Evolutionary conservation across 2,113 vertebrate genomes (phyloP), one percentile per base, ranked within the genome.

Genomic region (Dicerorhinus sumatrensis): DNA sequence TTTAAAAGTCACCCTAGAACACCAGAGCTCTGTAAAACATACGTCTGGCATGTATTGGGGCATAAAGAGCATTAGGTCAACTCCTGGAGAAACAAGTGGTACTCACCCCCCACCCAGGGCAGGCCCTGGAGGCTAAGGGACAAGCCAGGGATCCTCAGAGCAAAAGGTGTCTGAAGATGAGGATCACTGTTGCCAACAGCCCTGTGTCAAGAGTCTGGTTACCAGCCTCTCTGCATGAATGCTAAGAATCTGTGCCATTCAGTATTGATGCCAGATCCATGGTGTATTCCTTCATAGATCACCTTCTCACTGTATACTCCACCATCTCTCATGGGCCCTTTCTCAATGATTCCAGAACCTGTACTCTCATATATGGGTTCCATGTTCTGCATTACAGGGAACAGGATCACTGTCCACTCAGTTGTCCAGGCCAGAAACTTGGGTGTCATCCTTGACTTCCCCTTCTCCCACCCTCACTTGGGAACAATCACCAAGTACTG

Each of bases 1-100:
- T 96, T 85, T n/a, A 23, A 67, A 94, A 82, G 39, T 58, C 51
- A 58, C 62, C 69, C 69, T 62, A 51, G 36, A 67, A 91, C 17
- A 62, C 5, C 31, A 58, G 12, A 73, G 42, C n/a, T 73, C 56
- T 69, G 39, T 21, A 70, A 69, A 86, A 83, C 48, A 25, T 54
- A 81, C 18, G 16, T 42, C n/a, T 20, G 77, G 60, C 58, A 82
- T 16, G 54, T 48, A 20, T 7, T 33, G 72, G 60, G 51, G 31
- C 76, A 81, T 58, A 11, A 80, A 12, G 17, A 77, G 56, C 25
- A 62, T 4, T 36, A 81, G n/a, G 73, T 18, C n/a, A 79, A 54
- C 36, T 72, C 42, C 1, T 16, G 20, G 79, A 94, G 33, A 89
- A 21, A 54, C 18, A 77, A 70, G 10, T 8, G 76, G 87, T 21